Evolutionary conservation across 2,888 invertebrate species (phyloP).

Genomic region (Agrochola lota): DNA sequence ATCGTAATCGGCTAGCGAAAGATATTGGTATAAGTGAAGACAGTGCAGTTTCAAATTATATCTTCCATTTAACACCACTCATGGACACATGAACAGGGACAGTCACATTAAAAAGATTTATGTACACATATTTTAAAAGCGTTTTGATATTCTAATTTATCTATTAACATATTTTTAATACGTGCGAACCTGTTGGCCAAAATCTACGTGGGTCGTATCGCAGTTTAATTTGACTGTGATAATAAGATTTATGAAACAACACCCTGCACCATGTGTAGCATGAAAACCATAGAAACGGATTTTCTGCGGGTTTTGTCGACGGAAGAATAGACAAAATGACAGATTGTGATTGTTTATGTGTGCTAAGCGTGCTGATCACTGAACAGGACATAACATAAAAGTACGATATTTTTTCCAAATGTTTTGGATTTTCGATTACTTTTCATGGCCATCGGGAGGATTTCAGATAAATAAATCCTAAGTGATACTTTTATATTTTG

Average conservation of each 20-base stretch:
- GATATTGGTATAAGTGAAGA: background rate
- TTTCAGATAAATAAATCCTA: slow-evolving; percentile 17
- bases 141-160: slow-evolving; percentile 7
- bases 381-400: background rate
- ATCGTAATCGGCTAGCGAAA: background rate
- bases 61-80: slow-evolving; percentile 3
- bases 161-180: background rate
- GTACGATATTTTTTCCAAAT: background rate
- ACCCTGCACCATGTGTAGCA: too few relatives aligned
- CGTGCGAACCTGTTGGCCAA: background rate
- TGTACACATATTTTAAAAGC: slow-evolving; percentile 19
- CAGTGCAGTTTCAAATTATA: too few relatives aligned
- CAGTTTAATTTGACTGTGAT: too few relatives aligned
- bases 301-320: too few relatives aligned
- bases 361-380: background rate
- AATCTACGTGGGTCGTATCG: background rate
- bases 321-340: too few relatives aligned
- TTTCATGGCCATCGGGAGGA: background rate
- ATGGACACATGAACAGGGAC: background rate
- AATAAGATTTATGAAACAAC: background rate
- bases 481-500: slow-evolving; percentile 7
- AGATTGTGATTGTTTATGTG: too few relatives aligned
- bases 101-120: slow-evolving; percentile 7
- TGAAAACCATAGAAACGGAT: too few relatives aligned
- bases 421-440: slow-evolving; percentile 1